Percentiles rank a stretch among this genome's conserved stretches.
Evolutionary conservation across 2,113 vertebrate genomes (phyloP).

Genomic region (Pelvicachromis taeniatus): DNA sequence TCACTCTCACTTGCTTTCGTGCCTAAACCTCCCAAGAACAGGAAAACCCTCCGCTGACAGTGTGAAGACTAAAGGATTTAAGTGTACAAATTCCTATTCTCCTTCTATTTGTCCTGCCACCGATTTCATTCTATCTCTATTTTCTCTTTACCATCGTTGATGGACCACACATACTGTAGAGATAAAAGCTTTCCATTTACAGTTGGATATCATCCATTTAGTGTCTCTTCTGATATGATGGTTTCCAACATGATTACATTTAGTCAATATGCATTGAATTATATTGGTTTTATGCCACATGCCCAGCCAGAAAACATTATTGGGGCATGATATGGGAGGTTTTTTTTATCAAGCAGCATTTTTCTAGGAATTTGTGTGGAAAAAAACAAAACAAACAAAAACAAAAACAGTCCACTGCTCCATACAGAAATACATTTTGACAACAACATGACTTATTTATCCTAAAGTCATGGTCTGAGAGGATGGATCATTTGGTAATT

Average conservation of each 20-base stretch:
- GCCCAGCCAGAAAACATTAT: background rate
- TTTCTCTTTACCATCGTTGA: background rate
- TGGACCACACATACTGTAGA: background rate
- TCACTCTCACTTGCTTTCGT: background rate
- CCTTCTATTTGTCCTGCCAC: background rate
- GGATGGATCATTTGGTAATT: background rate
- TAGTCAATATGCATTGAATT: background rate
- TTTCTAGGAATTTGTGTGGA: background rate
- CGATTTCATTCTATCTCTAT: background rate
- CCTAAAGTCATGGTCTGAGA: background rate
- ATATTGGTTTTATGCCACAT: background rate
- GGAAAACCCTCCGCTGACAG: constrained; percentile 13
- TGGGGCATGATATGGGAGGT: background rate
- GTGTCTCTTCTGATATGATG: background rate
- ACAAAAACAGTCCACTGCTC: background rate
- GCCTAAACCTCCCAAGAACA: background rate
- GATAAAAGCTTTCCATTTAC: background rate
- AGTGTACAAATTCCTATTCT: constrained; percentile 2
- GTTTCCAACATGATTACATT: background rate
- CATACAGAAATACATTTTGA: background rate
- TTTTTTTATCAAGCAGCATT: background rate
- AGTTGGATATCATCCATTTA: background rate
- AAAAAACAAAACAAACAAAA: too few relatives aligned
- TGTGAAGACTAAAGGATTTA: background rate
- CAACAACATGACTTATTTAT: background rate